These are phyloP conservation scores for Panonychus citri DNA, from an alignment of 1,140 invertebrate species.

Conservation along the genomic window DNA sequence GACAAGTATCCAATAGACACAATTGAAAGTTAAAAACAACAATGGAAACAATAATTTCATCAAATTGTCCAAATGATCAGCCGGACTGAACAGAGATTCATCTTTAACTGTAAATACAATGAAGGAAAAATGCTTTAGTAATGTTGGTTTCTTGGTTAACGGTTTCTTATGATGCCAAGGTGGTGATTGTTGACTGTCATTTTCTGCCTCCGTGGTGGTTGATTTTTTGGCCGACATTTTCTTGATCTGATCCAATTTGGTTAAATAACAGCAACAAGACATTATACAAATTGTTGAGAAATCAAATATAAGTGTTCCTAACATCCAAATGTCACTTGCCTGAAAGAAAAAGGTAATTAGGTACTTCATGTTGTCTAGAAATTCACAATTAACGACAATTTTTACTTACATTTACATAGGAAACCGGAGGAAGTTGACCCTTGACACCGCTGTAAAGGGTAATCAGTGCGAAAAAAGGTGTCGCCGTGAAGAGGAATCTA, in stretches of 20 bases:
- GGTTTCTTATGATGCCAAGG: not conserved
- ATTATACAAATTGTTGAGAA: not conserved
- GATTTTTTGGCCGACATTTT: not conserved
- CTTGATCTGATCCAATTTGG: not conserved
- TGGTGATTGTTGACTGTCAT: too few species aligned
- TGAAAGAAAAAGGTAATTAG: not conserved
- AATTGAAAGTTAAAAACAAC: not conserved
- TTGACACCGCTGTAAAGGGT: not conserved
- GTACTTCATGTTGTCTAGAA: not conserved
- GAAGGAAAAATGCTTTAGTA: not conserved
- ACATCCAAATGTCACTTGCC: constrained; percentile 1
- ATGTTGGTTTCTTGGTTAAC: not conserved
- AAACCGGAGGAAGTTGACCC: not conserved
- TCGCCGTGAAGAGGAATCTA: not conserved
- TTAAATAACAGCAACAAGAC: not conserved
- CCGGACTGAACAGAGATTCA: not conserved
- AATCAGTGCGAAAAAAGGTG: not conserved
- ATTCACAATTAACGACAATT: too few species aligned
- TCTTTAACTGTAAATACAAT: not conserved
- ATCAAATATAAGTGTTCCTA: not conserved
- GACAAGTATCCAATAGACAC: not conserved
- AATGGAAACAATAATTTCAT: not conserved
- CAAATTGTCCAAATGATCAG: not conserved
- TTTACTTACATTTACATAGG: not conserved
- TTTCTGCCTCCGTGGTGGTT: too few species aligned